Evolutionary conservation across 2,797 vertebrate genomes (phyloP).

Genomic region (Neosilurus mollespiculum): DNA sequence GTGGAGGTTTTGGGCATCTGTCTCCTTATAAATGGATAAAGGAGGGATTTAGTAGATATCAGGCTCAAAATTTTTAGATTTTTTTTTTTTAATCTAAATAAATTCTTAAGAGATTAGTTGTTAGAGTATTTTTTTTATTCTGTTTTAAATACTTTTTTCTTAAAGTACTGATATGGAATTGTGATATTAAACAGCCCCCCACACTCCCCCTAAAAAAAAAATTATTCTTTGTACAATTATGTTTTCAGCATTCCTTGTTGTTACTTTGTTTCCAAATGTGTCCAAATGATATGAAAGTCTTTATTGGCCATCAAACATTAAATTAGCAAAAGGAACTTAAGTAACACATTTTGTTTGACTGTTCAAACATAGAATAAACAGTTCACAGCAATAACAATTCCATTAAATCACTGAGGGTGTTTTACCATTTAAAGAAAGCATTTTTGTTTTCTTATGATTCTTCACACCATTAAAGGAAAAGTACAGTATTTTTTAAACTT

Average conservation of each 20-base stretch:
- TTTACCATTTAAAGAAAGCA: background rate
- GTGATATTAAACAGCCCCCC: too few species aligned
- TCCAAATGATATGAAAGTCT: background rate
- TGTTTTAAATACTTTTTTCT: background rate
- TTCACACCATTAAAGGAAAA: background rate
- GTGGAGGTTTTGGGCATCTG: background rate
- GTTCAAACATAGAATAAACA: background rate
- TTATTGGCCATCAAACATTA: background rate
- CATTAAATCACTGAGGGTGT: background rate
- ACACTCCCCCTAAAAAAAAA: too few species aligned
- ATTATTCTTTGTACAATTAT: background rate
- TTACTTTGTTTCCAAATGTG: background rate
- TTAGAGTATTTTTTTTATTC: background rate
- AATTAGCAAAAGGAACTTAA: background rate
- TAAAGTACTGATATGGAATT: background rate
- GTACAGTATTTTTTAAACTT: too few species aligned
- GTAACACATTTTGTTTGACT: background rate
- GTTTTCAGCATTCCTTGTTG: background rate
- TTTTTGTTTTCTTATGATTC: background rate
- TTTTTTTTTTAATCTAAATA: too few species aligned
- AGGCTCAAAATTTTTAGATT: too few species aligned
- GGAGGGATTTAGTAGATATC: background rate
- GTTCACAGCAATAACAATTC: background rate
- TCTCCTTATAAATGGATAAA: background rate
- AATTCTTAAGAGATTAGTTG: too few species aligned